Conservation (phyloP, 2,797 vertebrate genomes). For the Rhinogobio ventralis region DNA sequence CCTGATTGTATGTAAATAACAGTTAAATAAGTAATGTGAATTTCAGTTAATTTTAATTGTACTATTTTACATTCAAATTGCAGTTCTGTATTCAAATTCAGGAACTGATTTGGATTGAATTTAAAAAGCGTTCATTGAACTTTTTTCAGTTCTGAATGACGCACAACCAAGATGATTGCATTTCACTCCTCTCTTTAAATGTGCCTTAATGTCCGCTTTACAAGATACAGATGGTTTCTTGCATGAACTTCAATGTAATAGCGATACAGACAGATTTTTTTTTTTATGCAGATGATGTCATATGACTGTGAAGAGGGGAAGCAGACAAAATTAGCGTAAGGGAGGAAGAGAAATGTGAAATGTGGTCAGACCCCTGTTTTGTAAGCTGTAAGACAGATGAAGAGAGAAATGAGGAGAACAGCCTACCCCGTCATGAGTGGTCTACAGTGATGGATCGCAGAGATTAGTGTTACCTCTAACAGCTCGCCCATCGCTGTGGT, state of each 20-base stretch:
- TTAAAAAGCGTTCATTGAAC: background rate
- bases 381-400: slow-evolving; percentile 50
- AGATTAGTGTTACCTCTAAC: slow-evolving; percentile 34
- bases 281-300: slow-evolving; percentile 9
- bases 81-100: background rate
- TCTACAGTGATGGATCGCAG: slow-evolving; percentile 52
- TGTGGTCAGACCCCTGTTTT: slow-evolving; percentile 13
- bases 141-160: background rate
- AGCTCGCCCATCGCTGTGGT: slow-evolving; percentile 1
- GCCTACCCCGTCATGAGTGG: slow-evolving; percentile 39
- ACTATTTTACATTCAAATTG: background rate
- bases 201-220: background rate
- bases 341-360: slow-evolving; percentile 22
- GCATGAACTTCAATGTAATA: background rate
- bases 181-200: background rate
- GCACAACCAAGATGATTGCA: background rate
- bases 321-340: slow-evolving; percentile 10
- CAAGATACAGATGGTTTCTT: slow-evolving; percentile 21
- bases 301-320: background rate
- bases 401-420: slow-evolving; percentile 44
- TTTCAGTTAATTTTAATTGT: background rate
- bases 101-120: background rate
- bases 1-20: background rate
- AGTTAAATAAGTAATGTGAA: background rate
- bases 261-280: background rate